Conservation (phyloP, 2,888 invertebrate species). For the Notodonta dromedarius region DNA sequence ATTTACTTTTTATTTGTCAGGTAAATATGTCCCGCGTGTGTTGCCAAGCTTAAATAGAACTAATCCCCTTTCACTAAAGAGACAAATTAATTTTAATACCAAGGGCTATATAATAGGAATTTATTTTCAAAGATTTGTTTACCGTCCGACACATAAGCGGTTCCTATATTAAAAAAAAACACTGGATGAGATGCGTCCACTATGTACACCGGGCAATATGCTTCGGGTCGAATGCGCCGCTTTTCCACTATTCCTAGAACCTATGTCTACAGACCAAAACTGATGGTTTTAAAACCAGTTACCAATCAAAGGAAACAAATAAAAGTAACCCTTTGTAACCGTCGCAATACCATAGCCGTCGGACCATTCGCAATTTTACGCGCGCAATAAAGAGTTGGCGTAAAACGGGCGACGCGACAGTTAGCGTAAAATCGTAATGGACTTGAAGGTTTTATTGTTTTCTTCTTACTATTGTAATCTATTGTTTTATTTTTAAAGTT, state of each 20-base stretch:
- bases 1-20: neutral
- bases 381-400: conserved; percentile 20
- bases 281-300: neutral
- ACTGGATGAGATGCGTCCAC: too few relatives aligned
- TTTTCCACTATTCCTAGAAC: too few relatives aligned
- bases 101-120: too few relatives aligned
- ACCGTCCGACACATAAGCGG: too few relatives aligned
- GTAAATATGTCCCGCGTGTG: neutral
- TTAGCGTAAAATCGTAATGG: conserved; percentile 23
- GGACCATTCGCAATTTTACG: conserved; percentile 19
- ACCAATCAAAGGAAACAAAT: conserved; percentile 9
- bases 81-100: neutral
- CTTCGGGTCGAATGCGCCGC: too few relatives aligned
- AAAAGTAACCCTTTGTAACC: conserved; percentile 17
- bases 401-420: conserved; percentile 19
- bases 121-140: too few relatives aligned
- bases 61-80: neutral
- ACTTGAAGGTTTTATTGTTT: neutral
- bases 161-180: too few relatives aligned
- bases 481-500: neutral
- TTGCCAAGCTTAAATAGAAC: neutral
- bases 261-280: too few relatives aligned
- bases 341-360: conserved; percentile 17
- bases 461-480: neutral
- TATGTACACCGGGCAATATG: too few relatives aligned